A percentile compares a stretch with the other conserved stretches of the same genome.
phyloP scores from a whole-genome alignment of 2,888 invertebrate species.

The Alcis repandata region DNA sequence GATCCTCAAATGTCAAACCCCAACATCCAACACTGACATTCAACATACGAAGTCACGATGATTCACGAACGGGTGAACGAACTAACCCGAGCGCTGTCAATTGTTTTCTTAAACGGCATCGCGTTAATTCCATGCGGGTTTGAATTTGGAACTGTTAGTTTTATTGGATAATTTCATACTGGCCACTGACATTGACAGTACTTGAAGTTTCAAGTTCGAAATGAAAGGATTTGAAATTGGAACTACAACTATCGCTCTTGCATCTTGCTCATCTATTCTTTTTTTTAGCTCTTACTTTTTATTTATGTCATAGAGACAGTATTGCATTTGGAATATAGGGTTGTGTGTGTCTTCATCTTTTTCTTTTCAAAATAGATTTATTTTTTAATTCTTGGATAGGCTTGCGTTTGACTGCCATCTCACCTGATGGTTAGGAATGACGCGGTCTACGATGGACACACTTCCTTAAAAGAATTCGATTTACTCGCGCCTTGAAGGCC shows the following conservation, averaged over 20 bases:
- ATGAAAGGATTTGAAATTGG: background rate
- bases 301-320: background rate
- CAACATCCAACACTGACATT: constrained; percentile 10
- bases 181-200: constrained; percentile 33
- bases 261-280: background rate
- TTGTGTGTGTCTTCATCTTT: no score
- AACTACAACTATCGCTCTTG: background rate
- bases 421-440: no score
- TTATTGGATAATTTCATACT: constrained; percentile 65
- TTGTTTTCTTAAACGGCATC: constrained; percentile 82
- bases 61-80: constrained; percentile 80
- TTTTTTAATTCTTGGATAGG: no score
- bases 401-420: no score
- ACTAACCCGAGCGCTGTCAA: constrained; percentile 72
- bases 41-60: constrained; percentile 50
- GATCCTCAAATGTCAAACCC: constrained; percentile 43
- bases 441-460: no score
- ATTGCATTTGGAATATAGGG: no score
- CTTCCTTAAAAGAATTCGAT: no score
- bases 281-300: no score
- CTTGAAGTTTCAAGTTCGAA: background rate
- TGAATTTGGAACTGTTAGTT: constrained; percentile 65
- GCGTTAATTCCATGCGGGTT: constrained; percentile 79
- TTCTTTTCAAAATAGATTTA: no score
- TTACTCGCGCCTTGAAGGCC: no score